Evolutionary conservation across 2,797 vertebrate species (phyloP), one percentile per base, ranked within the genome.

Genomic region (Chelonia mydas): DNA sequence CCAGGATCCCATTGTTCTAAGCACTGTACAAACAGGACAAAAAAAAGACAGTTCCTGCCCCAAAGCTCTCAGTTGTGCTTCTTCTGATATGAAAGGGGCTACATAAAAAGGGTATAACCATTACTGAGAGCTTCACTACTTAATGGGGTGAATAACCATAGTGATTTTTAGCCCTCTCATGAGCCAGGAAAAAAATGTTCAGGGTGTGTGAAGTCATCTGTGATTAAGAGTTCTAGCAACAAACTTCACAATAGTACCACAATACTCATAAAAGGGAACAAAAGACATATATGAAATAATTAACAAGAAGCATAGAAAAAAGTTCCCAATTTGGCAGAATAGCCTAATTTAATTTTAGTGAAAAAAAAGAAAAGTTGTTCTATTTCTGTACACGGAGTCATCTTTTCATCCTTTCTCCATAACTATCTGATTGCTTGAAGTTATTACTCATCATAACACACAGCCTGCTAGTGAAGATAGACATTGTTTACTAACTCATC

Each of bases 11-110:
- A 93, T 16, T 96, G 81, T n/a, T 88, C 80, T 47, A 91, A 87
- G 87, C 83, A 78, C 1, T 7, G 50, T 87, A 45, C 89, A 80
- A 93, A 88, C 21, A 94, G 57, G 86, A 86, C 50, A 91, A 53
- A 45, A 85, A 11, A 7, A 19, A 15, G 10, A 76, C 54, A 12
- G 90, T 55, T 91, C 50, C 83, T 89, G 45, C 88, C 93, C 92
- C 65, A 74, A 74, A 78, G 80, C 87, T 41, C 84, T 95, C 91
- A 97, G 94, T 95, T 92, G 89, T 47, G 97, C 53, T 87, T 95
- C 79, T 78, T 96, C 79, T 78, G 88, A 83, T 92, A 72, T 94
- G 59, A 97, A 97, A 98, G 41, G 91, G 13, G 79, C 59, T 7
- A 82, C 53, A 12, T 81, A 93, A 96, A 31, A 93, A 94, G 3